Conservation (phyloP, 2,113 vertebrate species). For the Isichthys henryi region DNA sequence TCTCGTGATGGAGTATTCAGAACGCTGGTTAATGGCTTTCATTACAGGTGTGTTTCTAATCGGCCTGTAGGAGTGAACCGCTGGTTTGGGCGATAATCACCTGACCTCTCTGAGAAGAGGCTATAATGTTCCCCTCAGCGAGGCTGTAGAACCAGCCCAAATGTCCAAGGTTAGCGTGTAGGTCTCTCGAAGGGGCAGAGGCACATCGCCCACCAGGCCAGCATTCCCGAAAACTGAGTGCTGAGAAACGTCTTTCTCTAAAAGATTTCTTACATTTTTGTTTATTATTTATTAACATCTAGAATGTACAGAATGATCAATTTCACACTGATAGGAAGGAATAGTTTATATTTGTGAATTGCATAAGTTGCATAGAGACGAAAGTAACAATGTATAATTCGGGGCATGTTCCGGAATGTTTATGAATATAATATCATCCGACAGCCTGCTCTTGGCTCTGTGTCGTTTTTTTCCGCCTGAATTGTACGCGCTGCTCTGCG, state of each 20-base stretch:
- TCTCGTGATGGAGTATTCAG: neutral
- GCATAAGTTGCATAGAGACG: neutral
- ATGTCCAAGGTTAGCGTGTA: neutral
- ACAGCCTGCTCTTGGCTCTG: neutral
- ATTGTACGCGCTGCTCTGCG: neutral
- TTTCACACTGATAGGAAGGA: neutral
- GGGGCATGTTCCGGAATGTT: neutral
- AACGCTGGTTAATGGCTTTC: neutral
- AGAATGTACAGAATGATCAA: neutral
- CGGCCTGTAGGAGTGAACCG: neutral
- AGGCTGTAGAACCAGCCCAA: neutral
- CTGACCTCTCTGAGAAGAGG: neutral
- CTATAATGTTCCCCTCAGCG: neutral
- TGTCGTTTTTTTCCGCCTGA: neutral
- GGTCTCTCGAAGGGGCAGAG: neutral
- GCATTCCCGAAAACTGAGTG: neutral
- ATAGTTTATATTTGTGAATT: neutral
- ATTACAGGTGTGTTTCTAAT: slow-evolving; percentile 3
- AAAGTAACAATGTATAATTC: neutral
- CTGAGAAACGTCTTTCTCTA: neutral
- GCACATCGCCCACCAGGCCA: neutral
- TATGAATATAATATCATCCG: neutral
- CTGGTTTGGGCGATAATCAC: neutral
- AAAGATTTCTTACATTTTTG: neutral
- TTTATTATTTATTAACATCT: neutral